A percentile compares a stretch with the other conserved stretches of the same genome.
These are phyloP conservation scores for Hemicordylus capensis DNA, from an alignment of 2,113 vertebrate genomes.

Conservation along the genomic window DNA sequence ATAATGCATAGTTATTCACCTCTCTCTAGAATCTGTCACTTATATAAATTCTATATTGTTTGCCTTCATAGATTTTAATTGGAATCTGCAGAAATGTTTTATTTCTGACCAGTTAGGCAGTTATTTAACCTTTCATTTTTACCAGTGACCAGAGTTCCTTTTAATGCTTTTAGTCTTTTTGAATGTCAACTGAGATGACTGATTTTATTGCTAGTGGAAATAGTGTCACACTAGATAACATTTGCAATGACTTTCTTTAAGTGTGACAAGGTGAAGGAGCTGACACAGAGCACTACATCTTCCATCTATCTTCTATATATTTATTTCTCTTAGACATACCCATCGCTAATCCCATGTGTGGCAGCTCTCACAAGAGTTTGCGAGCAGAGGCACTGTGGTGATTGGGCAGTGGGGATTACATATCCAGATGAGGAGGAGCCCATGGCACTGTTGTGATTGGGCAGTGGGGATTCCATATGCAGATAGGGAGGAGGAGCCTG, in stretches of 20 bases:
- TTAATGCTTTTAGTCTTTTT: constrained; percentile 5
- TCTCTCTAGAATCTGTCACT: not conserved
- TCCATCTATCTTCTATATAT: too few relatives aligned
- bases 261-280: constrained; percentile 32
- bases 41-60: not conserved
- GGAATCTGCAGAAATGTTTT: not conserved
- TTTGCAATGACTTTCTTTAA: constrained; percentile 16
- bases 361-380: too few relatives aligned
- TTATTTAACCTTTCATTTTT: constrained; percentile 33
- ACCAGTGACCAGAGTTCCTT: not conserved
- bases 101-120: not conserved
- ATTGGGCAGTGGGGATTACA: too few relatives aligned
- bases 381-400: too few relatives aligned
- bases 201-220: constrained; percentile 8
- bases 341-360: too few relatives aligned
- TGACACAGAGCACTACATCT: constrained; percentile 1
- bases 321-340: too few relatives aligned
- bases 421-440: too few relatives aligned
- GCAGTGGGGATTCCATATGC: too few relatives aligned
- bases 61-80: constrained; percentile 15
- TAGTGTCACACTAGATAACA: not conserved
- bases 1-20: rapidly evolving
- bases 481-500: too few relatives aligned
- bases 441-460: too few relatives aligned
- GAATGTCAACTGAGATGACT: not conserved